Evolutionary conservation across 2,113 vertebrate genomes (phyloP).

Genomic region (Callipepla californica): DNA sequence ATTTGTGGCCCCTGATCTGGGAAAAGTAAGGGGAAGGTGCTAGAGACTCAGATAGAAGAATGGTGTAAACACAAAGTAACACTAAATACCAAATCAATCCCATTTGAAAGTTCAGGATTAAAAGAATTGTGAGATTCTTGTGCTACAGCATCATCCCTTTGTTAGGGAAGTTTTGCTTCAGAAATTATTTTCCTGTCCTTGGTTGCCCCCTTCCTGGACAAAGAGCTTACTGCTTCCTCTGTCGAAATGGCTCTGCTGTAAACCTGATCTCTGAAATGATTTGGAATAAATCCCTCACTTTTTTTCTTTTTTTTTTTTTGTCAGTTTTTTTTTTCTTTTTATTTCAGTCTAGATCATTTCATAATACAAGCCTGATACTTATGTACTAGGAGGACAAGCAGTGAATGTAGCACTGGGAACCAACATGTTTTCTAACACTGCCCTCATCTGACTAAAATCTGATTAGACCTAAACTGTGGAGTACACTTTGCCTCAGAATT

Average conservation of each 20-base stretch:
- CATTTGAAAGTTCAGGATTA: neutral
- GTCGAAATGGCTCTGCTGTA: neutral
- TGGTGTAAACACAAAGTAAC: neutral
- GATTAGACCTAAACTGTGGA: neutral
- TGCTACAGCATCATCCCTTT: neutral
- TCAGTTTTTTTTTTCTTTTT: neutral
- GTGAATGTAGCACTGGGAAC: neutral
- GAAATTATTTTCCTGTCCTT: neutral
- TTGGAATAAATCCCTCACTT: neutral
- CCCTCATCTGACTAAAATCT: constrained; percentile 41
- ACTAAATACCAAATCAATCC: neutral
- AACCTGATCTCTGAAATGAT: neutral
- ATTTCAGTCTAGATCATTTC: neutral
- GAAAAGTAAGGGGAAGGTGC: neutral
- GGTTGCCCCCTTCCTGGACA: neutral
- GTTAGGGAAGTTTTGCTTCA: neutral
- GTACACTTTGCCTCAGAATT: neutral
- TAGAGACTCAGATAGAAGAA: neutral
- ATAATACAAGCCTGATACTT: neutral
- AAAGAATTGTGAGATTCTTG: neutral
- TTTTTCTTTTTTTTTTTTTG: no score
- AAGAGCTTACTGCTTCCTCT: neutral
- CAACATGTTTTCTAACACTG: constrained; percentile 6
- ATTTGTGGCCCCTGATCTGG: neutral
- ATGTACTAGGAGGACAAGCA: neutral